Evolutionary conservation across 2,113 vertebrate species (phyloP), one percentile per base, ranked within the genome.

Genomic region (Elephantulus edwardii): DNA sequence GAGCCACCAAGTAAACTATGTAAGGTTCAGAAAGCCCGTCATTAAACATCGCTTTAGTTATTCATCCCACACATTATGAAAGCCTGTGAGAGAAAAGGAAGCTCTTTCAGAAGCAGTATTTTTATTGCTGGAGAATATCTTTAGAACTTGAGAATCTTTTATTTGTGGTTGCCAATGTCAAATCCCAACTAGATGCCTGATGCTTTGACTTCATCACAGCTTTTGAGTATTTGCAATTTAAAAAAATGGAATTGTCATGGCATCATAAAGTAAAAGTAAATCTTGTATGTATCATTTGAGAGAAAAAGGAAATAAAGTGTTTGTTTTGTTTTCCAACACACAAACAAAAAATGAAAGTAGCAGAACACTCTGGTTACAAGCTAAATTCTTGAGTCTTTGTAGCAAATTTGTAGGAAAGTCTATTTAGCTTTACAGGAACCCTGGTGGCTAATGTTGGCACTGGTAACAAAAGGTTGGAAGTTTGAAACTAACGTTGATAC

Each of bases 101-200:
- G 19, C 26, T 72, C 11, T 17, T 68, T 4, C 42, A 28, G 52
- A 74, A 77, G 10, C 44, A 79, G 83, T 62, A 46, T 20, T 88
- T 85, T 90, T 62, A 64, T 68, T 88, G 62, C 33, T 48, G 6
- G 33, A 82, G 82, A 82, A 82, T 81, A 94, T 92, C 60, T 92
- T 90, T 82, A 91, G 33, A 28, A 75, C 58, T 82, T 52, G 74
- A n/a, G 17, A 24, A 64, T 58, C 66, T 86, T 83, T 85, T 54
- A n/a, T 70, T 94, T 72, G 50, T 17, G 3, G 26, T 54, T 71
- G 12, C 79, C 20, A 75, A 35, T 35, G 62, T 16, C 12, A 66
- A 58, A 38, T 28, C 48, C 17, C n/a, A 58, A 85, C 56, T 33
- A 70, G 81, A 11, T 71, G 2, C 19, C n/a, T 8, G 24, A 28